These are phyloP conservation scores for Guaruba guarouba DNA, from an alignment of 2,113 vertebrate genomes.

Conservation along the genomic window DNA sequence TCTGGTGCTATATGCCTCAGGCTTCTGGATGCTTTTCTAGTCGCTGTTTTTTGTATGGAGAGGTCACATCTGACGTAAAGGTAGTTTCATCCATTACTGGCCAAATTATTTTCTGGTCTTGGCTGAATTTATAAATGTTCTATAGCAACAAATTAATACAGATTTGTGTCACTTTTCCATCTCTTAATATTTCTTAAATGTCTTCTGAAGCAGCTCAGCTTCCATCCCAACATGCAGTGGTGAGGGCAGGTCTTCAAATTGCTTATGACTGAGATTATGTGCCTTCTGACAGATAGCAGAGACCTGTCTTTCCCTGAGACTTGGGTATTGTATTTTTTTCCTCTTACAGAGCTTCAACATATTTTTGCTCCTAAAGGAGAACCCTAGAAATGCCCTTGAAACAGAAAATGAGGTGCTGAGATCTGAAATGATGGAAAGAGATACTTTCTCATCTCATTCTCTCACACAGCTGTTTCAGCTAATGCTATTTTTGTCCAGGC, in stretches of 20 bases:
- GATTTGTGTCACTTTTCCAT: background rate
- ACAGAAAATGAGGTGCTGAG: background rate
- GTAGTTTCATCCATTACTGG: background rate
- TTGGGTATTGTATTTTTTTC: background rate
- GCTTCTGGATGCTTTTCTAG: background rate
- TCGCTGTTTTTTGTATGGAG: background rate
- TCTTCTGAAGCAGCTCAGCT: background rate
- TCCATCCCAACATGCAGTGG: background rate
- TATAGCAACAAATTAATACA: background rate
- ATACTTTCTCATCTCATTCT: background rate
- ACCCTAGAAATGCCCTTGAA: background rate
- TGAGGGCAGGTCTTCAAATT: conserved; percentile 27
- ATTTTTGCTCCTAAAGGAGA: background rate
- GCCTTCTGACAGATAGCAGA: conserved; percentile 12
- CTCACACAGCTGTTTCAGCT: background rate
- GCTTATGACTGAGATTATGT: conserved; percentile 25
- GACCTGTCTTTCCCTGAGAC: background rate
- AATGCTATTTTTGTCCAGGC: background rate
- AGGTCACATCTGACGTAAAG: background rate
- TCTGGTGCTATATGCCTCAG: background rate
- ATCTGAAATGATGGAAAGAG: background rate
- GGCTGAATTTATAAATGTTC: background rate
- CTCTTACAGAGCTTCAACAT: background rate
- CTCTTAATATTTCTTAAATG: conserved; percentile 1
- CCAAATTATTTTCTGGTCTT: background rate